A percentile compares a stretch with the other conserved stretches of the same genome.
These are phyloP conservation scores for Chaunax sp. DNA, from an alignment of 2,797 vertebrate species.

Conservation along the genomic window DNA sequence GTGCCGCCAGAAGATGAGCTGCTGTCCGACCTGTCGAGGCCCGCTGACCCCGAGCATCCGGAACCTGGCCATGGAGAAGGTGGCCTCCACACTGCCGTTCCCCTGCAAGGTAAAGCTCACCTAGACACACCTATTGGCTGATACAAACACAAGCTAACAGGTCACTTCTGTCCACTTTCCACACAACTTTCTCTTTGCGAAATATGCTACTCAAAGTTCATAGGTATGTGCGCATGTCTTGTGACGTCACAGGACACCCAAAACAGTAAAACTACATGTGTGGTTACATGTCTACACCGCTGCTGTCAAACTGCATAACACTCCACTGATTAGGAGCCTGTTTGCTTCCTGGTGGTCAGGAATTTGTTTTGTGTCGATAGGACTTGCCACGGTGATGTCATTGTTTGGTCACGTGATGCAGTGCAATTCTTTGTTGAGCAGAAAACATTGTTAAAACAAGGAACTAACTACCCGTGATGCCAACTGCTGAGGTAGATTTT, in stretches of 20 bases:
- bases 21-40: constrained; percentile 84
- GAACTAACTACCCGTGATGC: no score
- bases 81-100: constrained; percentile 83
- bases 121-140: background rate
- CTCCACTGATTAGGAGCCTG: background rate
- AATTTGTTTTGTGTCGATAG: no score
- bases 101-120: constrained; percentile 81
- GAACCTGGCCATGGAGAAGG: constrained; percentile 87
- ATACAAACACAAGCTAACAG: background rate
- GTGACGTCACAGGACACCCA: constrained; percentile 26
- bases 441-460: no score
- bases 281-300: no score
- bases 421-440: no score
- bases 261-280: constrained; percentile 19
- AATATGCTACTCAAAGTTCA: background rate
- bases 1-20: constrained; percentile 85
- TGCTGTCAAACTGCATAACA: background rate
- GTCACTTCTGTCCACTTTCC: background rate
- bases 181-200: constrained; percentile 11
- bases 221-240: constrained; percentile 21
- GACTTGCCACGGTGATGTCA: no score
- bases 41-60: constrained; percentile 84
- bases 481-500: no score
- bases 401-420: no score
- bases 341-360: no score